phyloP scores from a whole-genome alignment of 2,797 vertebrate genomes.

The Acanthopagrus latus region DNA sequence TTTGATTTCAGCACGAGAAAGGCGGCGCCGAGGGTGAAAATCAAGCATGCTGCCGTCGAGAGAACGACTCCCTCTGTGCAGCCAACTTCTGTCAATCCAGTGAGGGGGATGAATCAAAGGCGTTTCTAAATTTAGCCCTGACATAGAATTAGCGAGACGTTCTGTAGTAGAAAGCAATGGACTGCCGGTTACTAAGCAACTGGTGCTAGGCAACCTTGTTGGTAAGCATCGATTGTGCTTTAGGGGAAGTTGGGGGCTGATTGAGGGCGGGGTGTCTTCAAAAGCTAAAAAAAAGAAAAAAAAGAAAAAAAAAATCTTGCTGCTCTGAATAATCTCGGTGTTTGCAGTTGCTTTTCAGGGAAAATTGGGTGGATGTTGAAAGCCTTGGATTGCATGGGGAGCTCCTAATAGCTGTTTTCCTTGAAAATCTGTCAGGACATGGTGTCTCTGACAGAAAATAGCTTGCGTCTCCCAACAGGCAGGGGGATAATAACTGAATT shows the following conservation, averaged over 20 bases:
- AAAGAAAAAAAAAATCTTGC: conserved; percentile 4
- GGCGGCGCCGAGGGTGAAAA: conserved; percentile 55
- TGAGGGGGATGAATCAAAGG: conserved; percentile 81
- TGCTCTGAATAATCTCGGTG: conserved; percentile 61
- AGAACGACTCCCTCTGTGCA: conserved; percentile 66
- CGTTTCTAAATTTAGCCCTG: conserved; percentile 85
- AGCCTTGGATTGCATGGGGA: conserved; percentile 31
- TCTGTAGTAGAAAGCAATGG: conserved; percentile 79
- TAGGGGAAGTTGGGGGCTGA: conserved; percentile 68
- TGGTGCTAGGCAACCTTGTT: conserved; percentile 85
- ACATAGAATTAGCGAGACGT: conserved; percentile 82
- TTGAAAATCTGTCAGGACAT: conserved; percentile 47
- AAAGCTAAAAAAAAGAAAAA: conserved; percentile 48
- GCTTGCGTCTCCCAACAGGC: conserved; percentile 28
- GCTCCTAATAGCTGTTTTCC: conserved; percentile 55
- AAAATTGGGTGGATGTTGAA: conserved; percentile 36
- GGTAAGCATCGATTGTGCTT: conserved; percentile 83
- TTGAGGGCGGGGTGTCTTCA: conserved; percentile 66
- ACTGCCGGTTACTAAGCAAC: conserved; percentile 85
- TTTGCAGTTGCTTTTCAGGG: conserved; percentile 56
- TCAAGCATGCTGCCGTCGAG: conserved; percentile 52
- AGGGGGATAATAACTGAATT: conserved; percentile 35
- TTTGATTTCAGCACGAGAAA: conserved; percentile 41
- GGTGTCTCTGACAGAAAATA: conserved; percentile 52
- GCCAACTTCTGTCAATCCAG: conserved; percentile 79